phyloP scores from a whole-genome alignment of 2,888 invertebrate species.

The Scaptomyza reducta region DNA sequence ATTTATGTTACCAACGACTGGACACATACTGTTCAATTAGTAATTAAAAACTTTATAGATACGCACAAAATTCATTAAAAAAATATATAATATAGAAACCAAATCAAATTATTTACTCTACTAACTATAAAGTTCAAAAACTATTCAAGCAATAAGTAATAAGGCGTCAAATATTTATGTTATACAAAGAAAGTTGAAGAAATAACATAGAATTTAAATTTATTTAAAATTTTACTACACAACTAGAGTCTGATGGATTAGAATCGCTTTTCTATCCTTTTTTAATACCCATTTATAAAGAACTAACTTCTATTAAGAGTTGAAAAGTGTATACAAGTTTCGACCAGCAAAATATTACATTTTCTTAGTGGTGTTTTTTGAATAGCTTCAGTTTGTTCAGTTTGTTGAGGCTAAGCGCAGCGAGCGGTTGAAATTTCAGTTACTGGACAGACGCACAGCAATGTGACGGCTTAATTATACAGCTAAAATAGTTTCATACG shows the following conservation, averaged over 20 bases:
- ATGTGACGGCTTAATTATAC: conserved; percentile 53
- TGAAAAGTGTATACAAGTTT: conserved; percentile 28
- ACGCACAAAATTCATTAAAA: not conserved
- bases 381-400: conserved; percentile 52
- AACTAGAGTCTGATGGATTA: too few species aligned
- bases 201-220: too few species aligned
- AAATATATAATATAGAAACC: too few species aligned
- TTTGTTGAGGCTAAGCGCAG: conserved; percentile 54
- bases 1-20: not conserved
- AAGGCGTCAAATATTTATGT: too few species aligned
- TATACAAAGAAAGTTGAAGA: too few species aligned
- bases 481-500: conserved; percentile 35
- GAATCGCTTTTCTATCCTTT: too few species aligned
- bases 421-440: conserved; percentile 59
- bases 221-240: too few species aligned
- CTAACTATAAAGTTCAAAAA: too few species aligned
- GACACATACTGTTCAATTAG: not conserved
- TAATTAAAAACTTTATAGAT: not conserved
- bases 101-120: too few species aligned
- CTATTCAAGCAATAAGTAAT: too few species aligned
- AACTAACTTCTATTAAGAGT: not conserved
- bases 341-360: not conserved
- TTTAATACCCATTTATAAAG: too few species aligned
- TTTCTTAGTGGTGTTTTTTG: conserved; percentile 29
- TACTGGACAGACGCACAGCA: conserved; percentile 26